phyloP scores from a whole-genome alignment of 2,797 vertebrate species.

The Neolamprologus multifasciatus region DNA sequence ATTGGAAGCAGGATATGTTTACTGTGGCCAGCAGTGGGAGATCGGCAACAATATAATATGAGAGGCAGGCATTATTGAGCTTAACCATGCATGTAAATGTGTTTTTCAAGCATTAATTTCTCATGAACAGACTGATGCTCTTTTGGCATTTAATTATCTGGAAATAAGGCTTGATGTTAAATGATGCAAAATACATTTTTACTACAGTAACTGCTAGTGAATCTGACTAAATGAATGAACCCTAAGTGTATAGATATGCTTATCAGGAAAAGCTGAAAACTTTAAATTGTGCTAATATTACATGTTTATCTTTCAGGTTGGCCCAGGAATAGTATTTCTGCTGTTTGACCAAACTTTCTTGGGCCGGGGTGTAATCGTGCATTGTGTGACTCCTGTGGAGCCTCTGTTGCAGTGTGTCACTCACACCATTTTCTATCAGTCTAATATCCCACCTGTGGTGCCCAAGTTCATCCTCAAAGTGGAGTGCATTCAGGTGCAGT shows the following conservation, averaged over 20 bases:
- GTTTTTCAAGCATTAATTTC: background rate
- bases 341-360: slow-evolving; percentile 73
- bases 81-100: background rate
- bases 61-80: background rate
- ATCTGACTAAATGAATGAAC: background rate
- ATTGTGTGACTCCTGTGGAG: slow-evolving; percentile 81
- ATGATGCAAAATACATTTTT: background rate
- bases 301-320: slow-evolving; percentile 65
- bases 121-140: background rate
- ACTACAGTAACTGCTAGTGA: background rate
- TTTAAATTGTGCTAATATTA: background rate
- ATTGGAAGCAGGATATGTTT: background rate
- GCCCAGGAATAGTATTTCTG: slow-evolving; percentile 81
- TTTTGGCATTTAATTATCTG: background rate
- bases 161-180: background rate
- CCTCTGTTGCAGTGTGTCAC: slow-evolving; percentile 81
- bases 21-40: background rate
- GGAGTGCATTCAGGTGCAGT: slow-evolving; percentile 78
- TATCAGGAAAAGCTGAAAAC: background rate
- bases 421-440: slow-evolving; percentile 82
- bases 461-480: slow-evolving; percentile 80
- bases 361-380: slow-evolving; percentile 79
- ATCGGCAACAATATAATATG: background rate
- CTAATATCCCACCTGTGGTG: slow-evolving; percentile 64
- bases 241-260: background rate